phyloP scores from a whole-genome alignment of 2,797 vertebrate species.

The Tolypeutes matacus region DNA sequence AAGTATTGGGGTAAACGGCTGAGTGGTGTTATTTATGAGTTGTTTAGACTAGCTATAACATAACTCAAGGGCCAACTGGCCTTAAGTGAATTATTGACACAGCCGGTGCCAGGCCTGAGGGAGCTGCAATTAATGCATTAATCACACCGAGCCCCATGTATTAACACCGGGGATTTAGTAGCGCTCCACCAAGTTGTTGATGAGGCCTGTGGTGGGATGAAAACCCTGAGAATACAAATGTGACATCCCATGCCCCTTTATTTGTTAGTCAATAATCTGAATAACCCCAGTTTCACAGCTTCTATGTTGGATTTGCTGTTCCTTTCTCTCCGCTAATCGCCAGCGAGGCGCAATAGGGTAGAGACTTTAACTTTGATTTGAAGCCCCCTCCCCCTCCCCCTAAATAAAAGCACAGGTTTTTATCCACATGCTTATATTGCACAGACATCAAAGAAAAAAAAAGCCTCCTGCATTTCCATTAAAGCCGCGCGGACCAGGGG shows the following conservation, averaged over 20 bases:
- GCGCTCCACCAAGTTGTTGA: slow-evolving; percentile 77
- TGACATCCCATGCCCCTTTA: slow-evolving; percentile 80
- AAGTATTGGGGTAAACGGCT: slow-evolving; percentile 28
- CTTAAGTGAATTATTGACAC: slow-evolving; percentile 78
- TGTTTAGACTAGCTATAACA: slow-evolving; percentile 70
- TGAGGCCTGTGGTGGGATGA: slow-evolving; percentile 74
- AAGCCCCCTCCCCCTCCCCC: slow-evolving; percentile 62
- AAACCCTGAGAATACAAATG: slow-evolving; percentile 79
- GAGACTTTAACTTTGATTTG: slow-evolving; percentile 83
- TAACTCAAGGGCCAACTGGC: slow-evolving; percentile 60
- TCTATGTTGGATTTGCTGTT: slow-evolving; percentile 79
- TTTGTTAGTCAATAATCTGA: slow-evolving; percentile 84
- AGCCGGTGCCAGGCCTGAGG: slow-evolving; percentile 61
- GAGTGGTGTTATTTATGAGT: slow-evolving; percentile 59
- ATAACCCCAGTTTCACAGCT: slow-evolving; percentile 80
- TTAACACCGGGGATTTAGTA: slow-evolving; percentile 69
- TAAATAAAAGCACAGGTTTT: slow-evolving; percentile 80
- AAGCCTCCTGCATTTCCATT: slow-evolving; percentile 84
- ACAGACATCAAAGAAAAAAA: slow-evolving; percentile 84
- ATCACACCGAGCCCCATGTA: slow-evolving; percentile 66
- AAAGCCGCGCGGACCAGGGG: slow-evolving; percentile 80
- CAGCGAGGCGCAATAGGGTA: slow-evolving; percentile 69
- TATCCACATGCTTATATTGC: slow-evolving; percentile 84
- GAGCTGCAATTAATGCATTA: slow-evolving; percentile 79
- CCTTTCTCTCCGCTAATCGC: slow-evolving; percentile 80